These are phyloP conservation scores for Acrocera orbiculus DNA, from an alignment of 2,888 invertebrate genomes.

Conservation along the genomic window DNA sequence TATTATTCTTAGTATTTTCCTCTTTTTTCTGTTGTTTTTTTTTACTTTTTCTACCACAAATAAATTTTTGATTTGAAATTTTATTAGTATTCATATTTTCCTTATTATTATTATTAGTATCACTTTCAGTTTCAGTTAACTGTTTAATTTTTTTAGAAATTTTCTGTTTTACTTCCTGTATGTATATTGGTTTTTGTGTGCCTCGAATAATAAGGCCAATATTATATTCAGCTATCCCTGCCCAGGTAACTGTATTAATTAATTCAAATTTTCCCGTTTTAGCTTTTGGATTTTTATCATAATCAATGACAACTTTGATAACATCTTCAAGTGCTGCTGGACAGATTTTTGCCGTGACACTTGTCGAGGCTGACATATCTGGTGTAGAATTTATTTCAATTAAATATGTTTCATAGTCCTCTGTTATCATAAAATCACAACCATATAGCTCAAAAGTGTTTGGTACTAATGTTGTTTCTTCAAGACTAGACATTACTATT, in stretches of 20 bases:
- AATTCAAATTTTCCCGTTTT: conserved; percentile 43
- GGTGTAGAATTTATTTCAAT: conserved; percentile 88
- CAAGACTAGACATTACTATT: conserved; percentile 61
- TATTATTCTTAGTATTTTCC: no score
- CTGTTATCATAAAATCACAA: conserved; percentile 79
- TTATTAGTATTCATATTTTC: no score
- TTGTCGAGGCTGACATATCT: conserved; percentile 63
- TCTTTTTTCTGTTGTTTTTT: no score
- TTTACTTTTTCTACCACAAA: no score
- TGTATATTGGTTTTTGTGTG: background rate
- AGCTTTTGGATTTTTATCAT: conserved; percentile 25
- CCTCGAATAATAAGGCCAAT: conserved; percentile 5
- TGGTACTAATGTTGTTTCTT: conserved; percentile 45
- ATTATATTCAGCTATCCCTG: conserved; percentile 1
- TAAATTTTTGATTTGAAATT: no score
- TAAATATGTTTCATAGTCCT: conserved; percentile 70
- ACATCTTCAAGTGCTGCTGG: conserved; percentile 65
- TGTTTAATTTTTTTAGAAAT: no score
- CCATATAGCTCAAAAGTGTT: conserved; percentile 82
- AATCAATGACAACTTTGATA: conserved; percentile 55
- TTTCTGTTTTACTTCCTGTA: no score
- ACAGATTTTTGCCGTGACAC: conserved; percentile 68
- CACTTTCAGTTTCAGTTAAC: no score
- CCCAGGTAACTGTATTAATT: conserved; percentile 22
- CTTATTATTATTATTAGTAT: no score